Base-by-base conservation (phyloP, 2,888 invertebrate species). In the Melolontha melolontha region DNA sequence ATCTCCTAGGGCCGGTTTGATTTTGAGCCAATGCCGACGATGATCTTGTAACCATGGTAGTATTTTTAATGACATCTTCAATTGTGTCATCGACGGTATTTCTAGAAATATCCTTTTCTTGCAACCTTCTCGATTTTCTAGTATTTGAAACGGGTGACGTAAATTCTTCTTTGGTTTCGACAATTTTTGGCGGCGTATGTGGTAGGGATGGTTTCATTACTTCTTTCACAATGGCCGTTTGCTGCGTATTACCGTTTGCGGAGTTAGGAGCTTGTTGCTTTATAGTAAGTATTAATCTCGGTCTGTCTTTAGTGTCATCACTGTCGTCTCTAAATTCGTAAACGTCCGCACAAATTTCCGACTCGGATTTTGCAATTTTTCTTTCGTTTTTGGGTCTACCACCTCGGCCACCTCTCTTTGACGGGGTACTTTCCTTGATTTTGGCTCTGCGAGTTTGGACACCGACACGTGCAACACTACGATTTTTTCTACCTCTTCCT, bases 291-390 rank as follows among this genome's bases (percentile, higher is more conserved):
- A 94, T 93, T 51, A 94, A 83, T 44, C 94, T 86, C 0, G 94
- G 94, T 17, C 94, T 87, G 65, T 86, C 82, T 78, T 89, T 88
- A 50, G 80, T 82, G 78, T 96, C 95, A 44, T 92, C 92, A 5
- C 94, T 93, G 80, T 96, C 96, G 79, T 96, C 96, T 74, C 93
- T 91, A 80, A 96, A 96, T 80, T 96, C 96, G 79, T 96, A 96
- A 2, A 96, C 89, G 78, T 96, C 96, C 8, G 92, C 90, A 0
- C 90, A 87, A 55, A 87, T 83, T 74, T 89, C 88, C 74, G 85
- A 87, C 72, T 85, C 89, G 8, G 84, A 85, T 76, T 85, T 86
- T 2, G 84, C 85, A 0, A 84, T 77, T 80, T 87, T 88, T 72
- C 88, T 85, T 73, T 88, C 88, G 11, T 82, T 82, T 78, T 85